Percentiles rank a stretch among this genome's conserved stretches.
Conservation (phyloP, 2,888 invertebrate genomes). For the Leptura quadrifasciata region DNA sequence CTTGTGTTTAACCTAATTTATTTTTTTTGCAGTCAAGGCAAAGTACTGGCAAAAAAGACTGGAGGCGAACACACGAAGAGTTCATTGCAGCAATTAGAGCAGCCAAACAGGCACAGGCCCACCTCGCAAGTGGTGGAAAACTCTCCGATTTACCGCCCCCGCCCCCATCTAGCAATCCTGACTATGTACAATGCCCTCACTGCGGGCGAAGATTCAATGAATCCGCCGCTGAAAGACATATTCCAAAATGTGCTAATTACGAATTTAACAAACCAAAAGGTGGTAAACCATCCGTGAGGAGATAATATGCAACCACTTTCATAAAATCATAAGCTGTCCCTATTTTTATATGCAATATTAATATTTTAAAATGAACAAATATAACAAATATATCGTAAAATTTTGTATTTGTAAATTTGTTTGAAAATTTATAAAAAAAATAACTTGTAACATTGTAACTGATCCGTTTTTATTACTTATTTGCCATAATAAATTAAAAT, state of each 20-base stretch:
- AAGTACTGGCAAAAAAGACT: constrained; percentile 78
- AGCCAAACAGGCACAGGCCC: constrained; percentile 89
- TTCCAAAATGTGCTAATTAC: constrained; percentile 92
- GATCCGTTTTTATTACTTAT: not conserved
- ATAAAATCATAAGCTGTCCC: constrained; percentile 1
- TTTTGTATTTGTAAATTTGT: not conserved
- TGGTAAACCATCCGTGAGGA: constrained; percentile 4
- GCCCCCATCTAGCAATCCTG: constrained; percentile 91
- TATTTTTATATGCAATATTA: constrained; percentile 11
- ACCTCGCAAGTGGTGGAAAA: constrained; percentile 89
- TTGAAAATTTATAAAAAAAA: not conserved
- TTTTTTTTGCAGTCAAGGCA: constrained; percentile 43
- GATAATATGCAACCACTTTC: not conserved
- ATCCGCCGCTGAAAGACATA: constrained; percentile 90
- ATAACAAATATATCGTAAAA: not conserved
- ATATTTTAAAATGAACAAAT: not conserved
- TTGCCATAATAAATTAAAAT: not conserved
- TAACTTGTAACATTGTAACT: not conserved
- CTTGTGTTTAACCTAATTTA: too few species aligned
- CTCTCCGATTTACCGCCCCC: constrained; percentile 92
- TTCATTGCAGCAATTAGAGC: constrained; percentile 93
- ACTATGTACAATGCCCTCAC: constrained; percentile 93
- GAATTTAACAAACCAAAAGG: constrained; percentile 79
- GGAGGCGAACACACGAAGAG: constrained; percentile 95
- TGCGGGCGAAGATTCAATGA: constrained; percentile 89